These are phyloP conservation scores for Rhopalosiphum nymphaeae DNA, from an alignment of 2,888 invertebrate genomes.

Conservation along the genomic window DNA sequence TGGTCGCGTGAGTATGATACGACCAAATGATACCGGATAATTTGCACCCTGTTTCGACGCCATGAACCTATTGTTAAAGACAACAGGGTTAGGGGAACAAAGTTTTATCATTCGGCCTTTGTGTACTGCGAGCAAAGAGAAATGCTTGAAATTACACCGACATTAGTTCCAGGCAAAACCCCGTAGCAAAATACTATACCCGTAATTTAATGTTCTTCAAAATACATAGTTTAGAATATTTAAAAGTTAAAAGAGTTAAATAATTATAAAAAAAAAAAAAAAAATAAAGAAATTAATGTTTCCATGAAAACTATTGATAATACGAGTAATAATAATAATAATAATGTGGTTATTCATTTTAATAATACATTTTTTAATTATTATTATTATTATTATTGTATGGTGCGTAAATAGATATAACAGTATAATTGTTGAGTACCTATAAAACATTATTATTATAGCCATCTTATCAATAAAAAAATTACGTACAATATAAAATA, in stretches of 20 bases:
- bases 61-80: conserved; percentile 19
- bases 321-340: neutral
- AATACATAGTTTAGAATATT: conserved; percentile 13
- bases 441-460: neutral
- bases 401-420: neutral
- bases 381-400: too few species aligned
- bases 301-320: neutral
- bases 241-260: neutral
- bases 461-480: neutral
- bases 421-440: neutral
- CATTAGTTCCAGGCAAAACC: conserved; percentile 45
- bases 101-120: conserved; percentile 53
- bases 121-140: conserved; percentile 10
- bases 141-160: conserved; percentile 47
- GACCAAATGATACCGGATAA: conserved; percentile 44
- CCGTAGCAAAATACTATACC: conserved; percentile 19
- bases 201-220: conserved; percentile 41
- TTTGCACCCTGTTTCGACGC: conserved; percentile 13
- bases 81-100: neutral
- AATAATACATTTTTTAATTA: neutral
- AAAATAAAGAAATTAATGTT: neutral
- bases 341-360: neutral
- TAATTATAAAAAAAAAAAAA: neutral
- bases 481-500: neutral
- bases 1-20: neutral